These are phyloP conservation scores for Enteromius afrohamiltoni DNA, from an alignment of 2,797 vertebrate genomes.

Conservation along the genomic window DNA sequence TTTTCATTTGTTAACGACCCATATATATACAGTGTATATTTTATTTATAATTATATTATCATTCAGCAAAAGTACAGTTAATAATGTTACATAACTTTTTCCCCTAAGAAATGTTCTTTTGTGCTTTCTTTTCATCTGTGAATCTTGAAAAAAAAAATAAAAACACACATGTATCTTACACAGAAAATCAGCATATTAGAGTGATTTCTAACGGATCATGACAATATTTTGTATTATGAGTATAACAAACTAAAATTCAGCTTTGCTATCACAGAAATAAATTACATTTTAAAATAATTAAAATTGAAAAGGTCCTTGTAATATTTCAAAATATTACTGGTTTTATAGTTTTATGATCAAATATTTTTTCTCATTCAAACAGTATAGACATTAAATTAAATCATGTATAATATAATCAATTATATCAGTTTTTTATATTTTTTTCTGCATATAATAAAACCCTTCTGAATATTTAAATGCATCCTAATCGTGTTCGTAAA, in stretches of 20 bases:
- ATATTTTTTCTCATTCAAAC: background rate
- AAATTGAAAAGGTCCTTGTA: background rate
- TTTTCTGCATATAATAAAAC: background rate
- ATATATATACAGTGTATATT: background rate
- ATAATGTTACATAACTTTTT: background rate
- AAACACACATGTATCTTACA: background rate
- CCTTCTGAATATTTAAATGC: conserved; percentile 15
- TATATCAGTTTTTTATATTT: background rate
- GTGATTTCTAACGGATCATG: background rate
- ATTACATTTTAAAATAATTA: background rate
- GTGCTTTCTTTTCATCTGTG: background rate
- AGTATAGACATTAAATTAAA: background rate
- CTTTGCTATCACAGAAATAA: background rate
- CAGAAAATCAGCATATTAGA: background rate
- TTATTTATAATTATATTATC: background rate
- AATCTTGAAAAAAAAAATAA: background rate
- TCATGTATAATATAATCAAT: no score
- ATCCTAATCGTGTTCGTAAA: conserved; percentile 8
- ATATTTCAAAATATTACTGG: background rate
- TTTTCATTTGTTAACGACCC: no score
- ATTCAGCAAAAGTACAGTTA: background rate
- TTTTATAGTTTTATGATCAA: background rate
- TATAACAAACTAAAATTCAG: background rate
- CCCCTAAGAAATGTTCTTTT: background rate
- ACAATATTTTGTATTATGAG: background rate